Base-by-base conservation (phyloP, 2,888 invertebrate species). In the Agonopterix arenella region DNA sequence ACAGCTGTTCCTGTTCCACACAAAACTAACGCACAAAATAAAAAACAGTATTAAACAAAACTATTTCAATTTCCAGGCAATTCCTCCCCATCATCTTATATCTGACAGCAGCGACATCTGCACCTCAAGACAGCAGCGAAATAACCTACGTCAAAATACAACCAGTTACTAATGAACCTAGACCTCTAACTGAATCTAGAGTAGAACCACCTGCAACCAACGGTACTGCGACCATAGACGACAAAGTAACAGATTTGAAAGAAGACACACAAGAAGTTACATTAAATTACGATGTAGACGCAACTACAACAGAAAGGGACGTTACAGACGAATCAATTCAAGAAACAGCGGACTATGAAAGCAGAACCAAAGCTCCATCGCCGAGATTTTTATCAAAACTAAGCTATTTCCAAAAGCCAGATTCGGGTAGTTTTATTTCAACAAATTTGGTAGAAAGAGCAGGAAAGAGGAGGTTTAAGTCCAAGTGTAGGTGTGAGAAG, bases 401-500 rank as follows among this genome's bases (percentile, higher is more conserved):
- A 11, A 84, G 80, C 52, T 76, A 84, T 54, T 80, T 73, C 47
- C 70, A 72, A 8, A 76, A 74, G 51, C 38, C 7, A 8, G 58
- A 55, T 0, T 59, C 56, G 2, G 54, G 58, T 1, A 60, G 59
- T 11, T 65, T 70, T 2, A 61, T 66, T 4, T 59, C 72, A 5
- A 71, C 64, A 11, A 89, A 86, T 53, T 60, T 76, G n/a, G 57
- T 89, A 8, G 73, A 78, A 2, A 65, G 62, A 10, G 47, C 62
- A 0, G 68, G 72, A 0, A 79, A 71, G 45, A 73, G 84, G 51
- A 70, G 61, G 46, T 90, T 80, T 52, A 65, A 68, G 44, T 88
- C 88, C 0, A 67, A 69, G n/a, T 90, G 90, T 52, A 62, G 85
- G 0, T 90, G 90, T 51, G 85, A 81, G 50, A 86, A 76, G 55